Percentiles rank a stretch among this genome's conserved stretches.
phyloP scores from a whole-genome alignment of 2,113 vertebrate genomes.

The Promerops cafer region DNA sequence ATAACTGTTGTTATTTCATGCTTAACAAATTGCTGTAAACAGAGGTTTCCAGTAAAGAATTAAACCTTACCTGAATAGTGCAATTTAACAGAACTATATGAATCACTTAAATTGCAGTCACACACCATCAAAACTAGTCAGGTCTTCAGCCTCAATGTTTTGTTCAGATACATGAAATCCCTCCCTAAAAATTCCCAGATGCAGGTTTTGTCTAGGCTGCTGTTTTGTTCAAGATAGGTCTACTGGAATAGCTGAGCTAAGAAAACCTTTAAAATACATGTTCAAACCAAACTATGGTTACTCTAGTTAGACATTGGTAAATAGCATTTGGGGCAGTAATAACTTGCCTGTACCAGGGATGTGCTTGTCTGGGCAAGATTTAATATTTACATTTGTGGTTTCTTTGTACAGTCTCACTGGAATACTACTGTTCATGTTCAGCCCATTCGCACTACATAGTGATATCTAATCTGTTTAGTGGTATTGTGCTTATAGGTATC shows the following conservation, averaged over 20 bases:
- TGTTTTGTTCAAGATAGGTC: neutral
- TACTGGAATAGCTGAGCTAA: constrained; percentile 25
- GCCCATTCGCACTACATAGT: neutral
- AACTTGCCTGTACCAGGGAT: constrained; percentile 2
- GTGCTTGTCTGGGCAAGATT: constrained; percentile 19
- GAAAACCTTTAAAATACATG: constrained; percentile 13
- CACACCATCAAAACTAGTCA: neutral
- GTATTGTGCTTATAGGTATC: neutral
- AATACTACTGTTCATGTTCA: neutral
- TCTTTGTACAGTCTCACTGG: neutral
- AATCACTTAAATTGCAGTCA: neutral
- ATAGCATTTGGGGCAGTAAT: constrained; percentile 23
- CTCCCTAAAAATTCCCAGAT: neutral
- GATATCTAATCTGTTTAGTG: neutral
- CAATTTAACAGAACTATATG: neutral
- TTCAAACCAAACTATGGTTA: constrained; percentile 42
- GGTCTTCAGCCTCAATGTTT: neutral
- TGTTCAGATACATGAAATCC: neutral
- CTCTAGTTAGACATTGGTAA: constrained; percentile 22
- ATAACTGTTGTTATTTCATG: neutral
- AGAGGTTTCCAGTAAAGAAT: neutral
- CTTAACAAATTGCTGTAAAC: neutral
- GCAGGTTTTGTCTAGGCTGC: neutral
- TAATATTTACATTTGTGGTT: constrained; percentile 49
- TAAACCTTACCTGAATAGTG: neutral